These are phyloP conservation scores for Campylomormyrus numenius DNA, from an alignment of 2,113 vertebrate genomes.

Conservation along the genomic window DNA sequence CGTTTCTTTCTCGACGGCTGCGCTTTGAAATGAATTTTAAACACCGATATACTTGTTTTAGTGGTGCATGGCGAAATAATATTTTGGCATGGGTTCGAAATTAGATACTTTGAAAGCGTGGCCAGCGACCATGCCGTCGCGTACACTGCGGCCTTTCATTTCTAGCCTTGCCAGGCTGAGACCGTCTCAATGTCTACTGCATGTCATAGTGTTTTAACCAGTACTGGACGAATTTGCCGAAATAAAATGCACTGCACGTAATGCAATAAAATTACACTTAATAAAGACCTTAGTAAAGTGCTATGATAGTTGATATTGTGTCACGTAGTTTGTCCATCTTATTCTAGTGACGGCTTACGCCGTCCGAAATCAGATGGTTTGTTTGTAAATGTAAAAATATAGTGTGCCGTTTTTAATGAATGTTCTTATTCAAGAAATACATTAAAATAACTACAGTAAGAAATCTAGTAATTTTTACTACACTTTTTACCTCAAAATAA, in stretches of 20 bases:
- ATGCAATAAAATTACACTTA: background rate
- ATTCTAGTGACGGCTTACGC: background rate
- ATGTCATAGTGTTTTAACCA: background rate
- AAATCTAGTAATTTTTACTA: background rate
- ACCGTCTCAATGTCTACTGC: background rate
- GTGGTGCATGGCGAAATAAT: constrained; percentile 1
- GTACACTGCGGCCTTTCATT: background rate
- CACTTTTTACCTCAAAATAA: background rate
- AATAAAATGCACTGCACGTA: background rate
- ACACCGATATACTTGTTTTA: background rate
- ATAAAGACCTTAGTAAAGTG: background rate
- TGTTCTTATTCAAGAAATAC: background rate
- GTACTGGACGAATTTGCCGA: background rate
- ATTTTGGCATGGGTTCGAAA: constrained; percentile 20
- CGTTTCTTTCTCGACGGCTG: background rate
- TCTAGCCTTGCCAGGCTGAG: background rate
- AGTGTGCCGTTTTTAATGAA: background rate
- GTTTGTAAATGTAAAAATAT: background rate
- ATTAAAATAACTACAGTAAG: background rate
- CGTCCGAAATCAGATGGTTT: background rate
- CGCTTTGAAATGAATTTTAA: background rate
- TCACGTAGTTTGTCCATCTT: background rate
- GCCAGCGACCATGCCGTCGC: constrained; percentile 29
- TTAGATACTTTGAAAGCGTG: constrained; percentile 27
- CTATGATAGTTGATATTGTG: background rate